These are phyloP conservation scores for Tretioscincus oriximinensis DNA, from an alignment of 2,113 vertebrate genomes.

Conservation along the genomic window DNA sequence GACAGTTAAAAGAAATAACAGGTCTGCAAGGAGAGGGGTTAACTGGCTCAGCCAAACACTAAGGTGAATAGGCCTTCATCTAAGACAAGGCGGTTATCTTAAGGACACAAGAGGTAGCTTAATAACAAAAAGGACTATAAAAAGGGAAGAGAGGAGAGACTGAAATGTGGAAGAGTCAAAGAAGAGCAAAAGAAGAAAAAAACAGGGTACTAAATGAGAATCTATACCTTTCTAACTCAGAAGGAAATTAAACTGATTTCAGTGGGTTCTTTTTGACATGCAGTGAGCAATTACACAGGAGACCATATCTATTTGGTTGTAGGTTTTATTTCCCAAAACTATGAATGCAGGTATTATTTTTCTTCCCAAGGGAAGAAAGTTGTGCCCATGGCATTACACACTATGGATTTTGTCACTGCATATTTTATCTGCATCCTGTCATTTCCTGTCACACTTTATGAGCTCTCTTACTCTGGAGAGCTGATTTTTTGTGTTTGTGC, in stretches of 20 bases:
- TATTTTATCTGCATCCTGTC: background rate
- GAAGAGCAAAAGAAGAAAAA: no score
- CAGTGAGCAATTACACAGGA: background rate
- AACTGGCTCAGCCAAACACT: no score
- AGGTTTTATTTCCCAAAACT: accelerated
- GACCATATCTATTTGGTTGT: background rate
- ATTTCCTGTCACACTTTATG: accelerated
- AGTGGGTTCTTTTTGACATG: background rate
- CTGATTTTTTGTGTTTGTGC: background rate
- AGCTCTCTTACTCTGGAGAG: background rate
- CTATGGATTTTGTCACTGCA: background rate
- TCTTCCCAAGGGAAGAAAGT: background rate
- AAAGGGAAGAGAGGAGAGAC: no score
- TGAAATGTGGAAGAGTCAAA: no score
- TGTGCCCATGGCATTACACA: background rate
- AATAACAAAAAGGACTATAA: no score
- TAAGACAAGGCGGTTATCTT: no score
- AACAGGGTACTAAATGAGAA: background rate
- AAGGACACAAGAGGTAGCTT: no score
- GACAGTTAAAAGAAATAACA: background rate
- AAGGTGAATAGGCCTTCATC: no score
- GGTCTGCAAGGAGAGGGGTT: no score
- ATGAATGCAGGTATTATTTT: background rate
- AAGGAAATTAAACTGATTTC: background rate
- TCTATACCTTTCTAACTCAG: no score